Evolutionary conservation across 53 echinoderm and acorn worm species (phyloP), one percentile per base, ranked within the genome.

Genomic region (Arbacia lixula): DNA sequence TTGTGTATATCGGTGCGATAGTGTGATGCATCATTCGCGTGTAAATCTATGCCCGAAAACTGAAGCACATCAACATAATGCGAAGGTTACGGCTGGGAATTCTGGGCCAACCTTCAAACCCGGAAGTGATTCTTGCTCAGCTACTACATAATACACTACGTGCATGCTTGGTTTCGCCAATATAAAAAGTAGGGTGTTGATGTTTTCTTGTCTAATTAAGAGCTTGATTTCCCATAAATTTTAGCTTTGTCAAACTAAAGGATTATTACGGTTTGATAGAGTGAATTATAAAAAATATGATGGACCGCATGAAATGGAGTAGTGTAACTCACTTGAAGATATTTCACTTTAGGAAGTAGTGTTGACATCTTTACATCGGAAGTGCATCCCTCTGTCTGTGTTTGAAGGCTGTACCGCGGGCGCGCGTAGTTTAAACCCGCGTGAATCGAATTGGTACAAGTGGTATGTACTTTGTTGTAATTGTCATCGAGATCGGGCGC

Each of bases 121-220:
- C 82, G 82, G 82, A 81, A 63, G 64, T 81, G 62, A 81, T 42
- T 74, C 53, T 74, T n/a, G n/a, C n/a, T n/a, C n/a, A n/a, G n/a
- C n/a, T n/a, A n/a, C n/a, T n/a, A n/a, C n/a, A n/a, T n/a, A n/a
- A n/a, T n/a, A n/a, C n/a, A n/a, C n/a, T n/a, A n/a, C n/a, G n/a
- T n/a, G n/a, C n/a, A n/a, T n/a, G n/a, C n/a, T n/a, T n/a, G n/a
- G n/a, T n/a, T n/a, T n/a, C n/a, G n/a, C n/a, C n/a, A n/a, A n/a
- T n/a, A n/a, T n/a, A n/a, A n/a, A n/a, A n/a, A n/a, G n/a, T n/a
- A n/a, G n/a, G n/a, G n/a, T n/a, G n/a, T n/a, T n/a, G n/a, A n/a
- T n/a, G n/a, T n/a, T n/a, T n/a, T n/a, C n/a, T n/a, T n/a, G n/a
- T n/a, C n/a, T n/a, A n/a, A n/a, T n/a, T n/a, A n/a, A n/a, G n/a